Percentiles rank a stretch among this genome's conserved stretches.
These are phyloP conservation scores for Priocnemis perturbator DNA, from an alignment of 2,888 invertebrate species.

Conservation along the genomic window DNA sequence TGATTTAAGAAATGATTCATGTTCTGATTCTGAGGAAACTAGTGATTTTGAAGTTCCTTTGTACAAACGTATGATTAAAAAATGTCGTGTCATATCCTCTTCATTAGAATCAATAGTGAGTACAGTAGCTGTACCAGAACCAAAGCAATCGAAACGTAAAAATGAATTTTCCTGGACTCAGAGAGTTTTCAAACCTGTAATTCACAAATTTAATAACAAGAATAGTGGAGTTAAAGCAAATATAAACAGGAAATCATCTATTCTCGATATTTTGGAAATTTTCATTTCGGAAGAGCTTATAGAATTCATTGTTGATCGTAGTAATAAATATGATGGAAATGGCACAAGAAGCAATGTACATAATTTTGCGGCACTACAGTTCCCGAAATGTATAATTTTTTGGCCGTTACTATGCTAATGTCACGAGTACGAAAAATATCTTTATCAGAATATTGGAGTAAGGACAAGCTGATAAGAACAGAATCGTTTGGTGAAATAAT, in stretches of 20 bases:
- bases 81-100: conserved; percentile 10
- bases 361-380: conserved; percentile 14
- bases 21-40: conserved; percentile 14
- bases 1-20: conserved; percentile 9
- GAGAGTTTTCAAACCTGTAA: conserved; percentile 17
- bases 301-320: conserved; percentile 16
- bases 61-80: conserved; percentile 5
- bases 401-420: conserved; percentile 27
- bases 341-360: conserved; percentile 10
- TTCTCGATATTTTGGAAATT: conserved; percentile 23
- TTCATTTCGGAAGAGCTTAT: conserved; percentile 25
- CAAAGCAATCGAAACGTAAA: conserved; percentile 3
- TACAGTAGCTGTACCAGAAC: neutral
- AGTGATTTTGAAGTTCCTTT: conserved; percentile 12
- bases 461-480: conserved; percentile 28
- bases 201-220: conserved; percentile 20
- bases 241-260: conserved; percentile 20
- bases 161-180: conserved; percentile 15
- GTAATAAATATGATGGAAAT: conserved; percentile 15
- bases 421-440: conserved; percentile 20
- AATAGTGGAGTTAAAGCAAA: conserved; percentile 20
- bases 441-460: conserved; percentile 26
- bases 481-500: conserved; percentile 28
- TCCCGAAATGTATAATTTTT: conserved; percentile 28
- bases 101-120: conserved; percentile 4